Base-by-base conservation (phyloP, 2,888 invertebrate genomes). In the Phymatocera aterrima region DNA sequence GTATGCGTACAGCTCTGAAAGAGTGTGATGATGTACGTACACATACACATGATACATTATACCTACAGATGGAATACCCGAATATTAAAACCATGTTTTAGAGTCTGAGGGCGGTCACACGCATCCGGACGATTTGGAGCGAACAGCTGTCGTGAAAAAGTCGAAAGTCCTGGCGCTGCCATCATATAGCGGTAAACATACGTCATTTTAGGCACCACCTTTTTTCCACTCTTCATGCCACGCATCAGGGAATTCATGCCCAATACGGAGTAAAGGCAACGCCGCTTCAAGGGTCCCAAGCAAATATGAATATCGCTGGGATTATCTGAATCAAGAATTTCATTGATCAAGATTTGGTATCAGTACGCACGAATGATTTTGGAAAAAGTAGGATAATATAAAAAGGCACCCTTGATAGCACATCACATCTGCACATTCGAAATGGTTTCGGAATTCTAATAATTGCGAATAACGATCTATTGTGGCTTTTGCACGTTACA, bases 81-180 rank as follows among this genome's bases (percentile, higher is more conserved):
- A 46, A 68, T 64, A 64, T 43, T 34, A 51, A 51, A 72, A 31
- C 51, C 18, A 48, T 31, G 18, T 64, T 64, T 34, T n/a, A 64
- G 61, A 37, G 2, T 34, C 31, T 51, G 21, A n/a, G 28, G 21
- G 18, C 18, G 51, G 72, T 72, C 51, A 72, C 72, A 72, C 72
- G 51, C 51, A 72, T 72, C 43, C 72, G 51, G 34, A 68, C 68
- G 24, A 43, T 43, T 64, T 37, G 12, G 18, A 37, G 37, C 40
- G 21, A 72, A 51, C 72, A 72, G 72, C 72, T 72, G 72, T 48
- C 31, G 28, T n/a, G 18, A 31, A 51, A 34, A 51, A 51, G 48
- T 51, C 31, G 21, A 68, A n/a, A 68, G 43, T 46, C 34, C 72
- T 72, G 31, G 21, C 51, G 48, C 68, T 40, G 18, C 18, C 51